Percentiles rank a stretch among this genome's conserved stretches.
Evolutionary conservation across 2,888 invertebrate genomes (phyloP).

Genomic region (Perizoma flavofasciatum): DNA sequence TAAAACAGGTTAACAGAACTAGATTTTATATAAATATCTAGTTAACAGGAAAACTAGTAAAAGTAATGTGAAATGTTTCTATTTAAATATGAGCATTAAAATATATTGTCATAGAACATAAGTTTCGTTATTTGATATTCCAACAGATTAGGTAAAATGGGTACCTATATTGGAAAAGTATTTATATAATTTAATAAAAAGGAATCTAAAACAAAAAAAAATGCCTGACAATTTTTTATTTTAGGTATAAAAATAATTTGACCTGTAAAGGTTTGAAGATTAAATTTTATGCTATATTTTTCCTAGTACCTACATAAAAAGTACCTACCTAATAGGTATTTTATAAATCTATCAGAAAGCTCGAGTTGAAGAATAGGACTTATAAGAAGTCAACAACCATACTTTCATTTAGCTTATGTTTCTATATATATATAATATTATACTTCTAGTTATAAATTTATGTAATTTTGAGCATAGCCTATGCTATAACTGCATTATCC

Average conservation of each 20-base stretch:
- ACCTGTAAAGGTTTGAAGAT: constrained; percentile 24
- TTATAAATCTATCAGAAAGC: constrained; percentile 73
- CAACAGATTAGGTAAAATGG: neutral
- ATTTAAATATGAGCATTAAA: too few species aligned
- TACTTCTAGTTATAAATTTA: constrained; percentile 25
- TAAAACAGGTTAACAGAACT: too few species aligned
- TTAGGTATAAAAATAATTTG: constrained; percentile 42
- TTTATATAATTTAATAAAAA: neutral
- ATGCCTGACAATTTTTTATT: constrained; percentile 6
- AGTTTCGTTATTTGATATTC: too few species aligned
- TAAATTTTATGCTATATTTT: constrained; percentile 10
- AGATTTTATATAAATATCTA: too few species aligned
- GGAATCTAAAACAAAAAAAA: neutral
- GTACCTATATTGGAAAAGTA: neutral
- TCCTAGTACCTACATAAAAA: constrained; percentile 20
- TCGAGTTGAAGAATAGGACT: constrained; percentile 76
- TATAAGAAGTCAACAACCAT: constrained; percentile 79
- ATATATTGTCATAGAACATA: too few species aligned
- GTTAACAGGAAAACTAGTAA: too few species aligned
- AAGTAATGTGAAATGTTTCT: too few species aligned
- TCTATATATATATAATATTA: constrained; percentile 30
- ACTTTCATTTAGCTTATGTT: constrained; percentile 49
- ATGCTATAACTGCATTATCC: constrained; percentile 43
- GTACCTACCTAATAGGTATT: constrained; percentile 25
- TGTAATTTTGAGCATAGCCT: constrained; percentile 65